Conservation (phyloP, 1,140 invertebrate species). For the Dolichoris vasculosae region DNA sequence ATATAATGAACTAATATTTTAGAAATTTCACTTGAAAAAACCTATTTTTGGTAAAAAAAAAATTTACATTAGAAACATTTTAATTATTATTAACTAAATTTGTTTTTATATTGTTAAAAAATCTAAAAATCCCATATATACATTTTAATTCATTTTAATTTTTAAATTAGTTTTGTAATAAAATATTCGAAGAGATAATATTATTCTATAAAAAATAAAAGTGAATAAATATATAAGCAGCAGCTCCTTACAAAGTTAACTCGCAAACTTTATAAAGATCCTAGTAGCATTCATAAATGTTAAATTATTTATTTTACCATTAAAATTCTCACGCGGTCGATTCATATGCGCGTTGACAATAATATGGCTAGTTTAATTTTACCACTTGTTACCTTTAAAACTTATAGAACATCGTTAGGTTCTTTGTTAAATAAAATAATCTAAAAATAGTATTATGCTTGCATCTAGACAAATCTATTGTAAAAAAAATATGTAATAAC, state of each 20-base stretch:
- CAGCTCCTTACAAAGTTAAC: conserved; percentile 36
- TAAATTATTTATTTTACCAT: conserved; percentile 49
- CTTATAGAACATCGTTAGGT: conserved; percentile 48
- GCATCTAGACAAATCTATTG: conserved; percentile 51
- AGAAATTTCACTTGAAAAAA: too few species aligned
- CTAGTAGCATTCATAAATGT: conserved; percentile 40
- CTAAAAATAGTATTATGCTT: conserved; percentile 52
- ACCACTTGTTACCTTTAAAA: conserved; percentile 52
- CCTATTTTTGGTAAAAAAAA: neutral
- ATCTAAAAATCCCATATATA: neutral
- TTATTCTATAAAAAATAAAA: neutral
- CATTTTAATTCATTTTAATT: neutral
- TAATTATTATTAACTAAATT: neutral
- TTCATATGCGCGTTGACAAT: conserved; percentile 44
- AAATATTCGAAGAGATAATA: neutral
- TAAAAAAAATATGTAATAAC: conserved; percentile 39
- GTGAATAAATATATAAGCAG: neutral
- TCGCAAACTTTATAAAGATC: conserved; percentile 32
- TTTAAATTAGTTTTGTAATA: neutral
- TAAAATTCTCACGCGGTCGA: conserved; percentile 41
- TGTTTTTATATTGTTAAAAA: neutral
- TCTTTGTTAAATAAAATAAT: conserved; percentile 46
- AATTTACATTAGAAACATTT: neutral
- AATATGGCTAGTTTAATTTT: conserved; percentile 53
- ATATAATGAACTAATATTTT: too few species aligned